A percentile compares a stretch with the other conserved stretches of the same genome.
These are phyloP conservation scores for Onthophagus taurus DNA, from an alignment of 1,140 invertebrate species.

Conservation along the genomic window DNA sequence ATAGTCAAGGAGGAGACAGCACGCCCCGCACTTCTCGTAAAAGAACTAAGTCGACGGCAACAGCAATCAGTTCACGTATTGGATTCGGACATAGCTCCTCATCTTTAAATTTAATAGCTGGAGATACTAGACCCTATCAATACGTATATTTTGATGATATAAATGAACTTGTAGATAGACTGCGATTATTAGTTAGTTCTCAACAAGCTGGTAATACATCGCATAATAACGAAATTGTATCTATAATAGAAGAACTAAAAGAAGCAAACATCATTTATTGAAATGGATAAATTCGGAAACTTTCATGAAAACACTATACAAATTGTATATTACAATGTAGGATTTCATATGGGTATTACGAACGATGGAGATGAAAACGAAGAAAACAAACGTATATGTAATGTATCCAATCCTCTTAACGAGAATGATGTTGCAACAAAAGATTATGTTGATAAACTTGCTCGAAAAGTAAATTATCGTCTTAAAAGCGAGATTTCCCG, in stretches of 20 bases:
- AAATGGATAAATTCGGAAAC: background rate
- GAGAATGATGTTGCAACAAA: constrained; percentile 28
- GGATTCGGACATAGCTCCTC: too few relatives aligned
- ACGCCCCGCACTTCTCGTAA: too few relatives aligned
- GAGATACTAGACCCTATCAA: background rate
- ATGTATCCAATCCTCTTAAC: constrained; percentile 29
- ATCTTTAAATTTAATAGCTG: too few relatives aligned
- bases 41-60: too few relatives aligned
- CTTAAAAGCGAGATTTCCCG: constrained; percentile 18
- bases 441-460: constrained; percentile 26
- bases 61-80: too few relatives aligned
- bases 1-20: background rate
- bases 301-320: too few relatives aligned
- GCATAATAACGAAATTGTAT: constrained; percentile 35
- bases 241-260: constrained; percentile 22
- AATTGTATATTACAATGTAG: background rate
- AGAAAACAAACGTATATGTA: constrained; percentile 22
- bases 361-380: constrained; percentile 27
- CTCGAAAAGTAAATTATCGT: constrained; percentile 15
- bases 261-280: constrained; percentile 24
- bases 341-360: background rate
- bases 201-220: constrained; percentile 30
- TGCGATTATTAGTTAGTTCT: constrained; percentile 15
- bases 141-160: constrained; percentile 9
- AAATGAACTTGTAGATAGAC: constrained; percentile 8